A percentile compares a stretch with the other conserved stretches of the same genome.
Evolutionary conservation across 2,888 invertebrate species (phyloP).

Genomic region (Netelia fuscicornis): DNA sequence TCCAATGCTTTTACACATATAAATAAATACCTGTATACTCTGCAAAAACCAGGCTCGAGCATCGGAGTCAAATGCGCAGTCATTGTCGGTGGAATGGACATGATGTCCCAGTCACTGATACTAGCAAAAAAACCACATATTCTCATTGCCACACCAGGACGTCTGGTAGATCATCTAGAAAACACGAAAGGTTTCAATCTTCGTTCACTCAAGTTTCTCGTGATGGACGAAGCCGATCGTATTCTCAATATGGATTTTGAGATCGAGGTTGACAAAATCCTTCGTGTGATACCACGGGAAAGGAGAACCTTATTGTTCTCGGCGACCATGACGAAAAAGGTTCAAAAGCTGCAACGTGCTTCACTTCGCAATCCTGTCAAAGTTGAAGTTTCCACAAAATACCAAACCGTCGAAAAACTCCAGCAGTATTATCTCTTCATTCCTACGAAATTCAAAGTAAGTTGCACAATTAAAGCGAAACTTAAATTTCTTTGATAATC

Average conservation of each 20-base stretch:
- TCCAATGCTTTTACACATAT: background rate
- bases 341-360: slow-evolving; percentile 97
- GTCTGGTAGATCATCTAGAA: slow-evolving; percentile 97
- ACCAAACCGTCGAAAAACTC: slow-evolving; percentile 98
- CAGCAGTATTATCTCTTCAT: slow-evolving; percentile 98
- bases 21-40: too few species aligned
- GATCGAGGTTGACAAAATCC: slow-evolving; percentile 97
- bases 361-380: slow-evolving; percentile 97
- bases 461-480: slow-evolving; percentile 17
- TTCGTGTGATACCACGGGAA: slow-evolving; percentile 96
- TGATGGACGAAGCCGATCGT: slow-evolving; percentile 99
- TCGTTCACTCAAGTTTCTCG: slow-evolving; percentile 94
- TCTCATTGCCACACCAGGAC: slow-evolving; percentile 98
- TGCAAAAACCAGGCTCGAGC: slow-evolving; percentile 88
- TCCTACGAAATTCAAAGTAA: slow-evolving; percentile 97
- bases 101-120: slow-evolving; percentile 96
- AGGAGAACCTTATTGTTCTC: slow-evolving; percentile 97
- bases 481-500: background rate
- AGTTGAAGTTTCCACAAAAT: slow-evolving; percentile 98
- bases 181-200: slow-evolving; percentile 99
- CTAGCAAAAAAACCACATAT: slow-evolving; percentile 98
- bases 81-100: slow-evolving; percentile 99
- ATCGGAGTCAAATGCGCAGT: slow-evolving; percentile 98
- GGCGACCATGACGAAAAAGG: slow-evolving; percentile 99
- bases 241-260: slow-evolving; percentile 99